Base-by-base conservation (phyloP, 30 jellyfish, hydroid and myxozoan species). In the Sanderia malayensis region DNA sequence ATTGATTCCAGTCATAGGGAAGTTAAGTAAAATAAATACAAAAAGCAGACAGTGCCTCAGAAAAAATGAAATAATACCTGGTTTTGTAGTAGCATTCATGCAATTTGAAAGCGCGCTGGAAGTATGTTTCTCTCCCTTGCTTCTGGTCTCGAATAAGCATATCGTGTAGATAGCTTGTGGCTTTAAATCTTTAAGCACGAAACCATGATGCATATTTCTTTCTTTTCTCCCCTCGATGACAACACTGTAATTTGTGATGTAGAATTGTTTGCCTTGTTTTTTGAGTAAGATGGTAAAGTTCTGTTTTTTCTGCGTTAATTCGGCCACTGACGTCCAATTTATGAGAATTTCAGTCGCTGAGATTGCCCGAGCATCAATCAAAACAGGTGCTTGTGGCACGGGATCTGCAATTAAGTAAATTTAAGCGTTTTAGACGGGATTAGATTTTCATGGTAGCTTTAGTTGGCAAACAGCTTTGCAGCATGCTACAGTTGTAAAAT, bases 281-380 rank as follows among this genome's bases (percentile, higher is more conserved):
- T 31, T 34, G 62, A 44, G 62, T 4, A 44, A 15, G 10, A 66
- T 29, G 0, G 81, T 37, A 67, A 69, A 69, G 45, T 69, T 69
- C 18, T 19, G 21, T 2, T 18, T 41, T 0, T 4, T 44, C 18
- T 27, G 29, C 66, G 81, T 0, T 17, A 17, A 28, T 4, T 34
- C 65, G 33, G 24, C 53, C n/a, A 77, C 71, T 28, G 63, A 67
- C 15, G 29, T 46, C 87, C 87, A 76, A 2, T 0, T 61, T n/a
- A 76, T 32, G 34, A 22, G n/a, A 24, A 61, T 45, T 24, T 2
- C 58, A 7, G 65, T 61, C 15, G 74, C 69, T 7, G 80, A 76
- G 2, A 23, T 26, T 46, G 72, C 31, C 0, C 20, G 4, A 3
- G 52, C 87, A 0, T 19, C 27, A 6, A 44, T 30, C 25, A 24